phyloP scores from a whole-genome alignment of 1,140 invertebrate species.

The Drosophila asahinai region DNA sequence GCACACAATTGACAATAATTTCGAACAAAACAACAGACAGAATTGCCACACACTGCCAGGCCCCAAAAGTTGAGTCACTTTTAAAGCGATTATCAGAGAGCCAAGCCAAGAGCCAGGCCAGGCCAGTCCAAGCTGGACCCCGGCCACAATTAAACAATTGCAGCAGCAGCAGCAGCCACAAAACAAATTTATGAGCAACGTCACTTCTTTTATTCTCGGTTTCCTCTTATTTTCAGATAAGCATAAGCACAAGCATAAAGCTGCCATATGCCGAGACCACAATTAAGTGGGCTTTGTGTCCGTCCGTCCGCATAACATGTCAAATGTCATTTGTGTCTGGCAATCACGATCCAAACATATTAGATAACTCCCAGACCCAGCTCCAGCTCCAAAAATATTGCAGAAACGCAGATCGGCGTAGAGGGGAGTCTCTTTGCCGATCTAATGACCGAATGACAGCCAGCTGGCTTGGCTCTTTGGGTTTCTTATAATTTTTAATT shows the following conservation, averaged over 20 bases:
- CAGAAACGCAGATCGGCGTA: conserved; percentile 9
- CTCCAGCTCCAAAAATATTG: conserved; percentile 12
- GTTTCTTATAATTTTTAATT: conserved; percentile 32
- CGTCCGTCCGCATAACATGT: conserved; percentile 69
- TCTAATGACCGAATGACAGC: conserved; percentile 34
- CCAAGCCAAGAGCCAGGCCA: background rate
- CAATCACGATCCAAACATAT: conserved; percentile 68
- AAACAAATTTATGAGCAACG: conserved; percentile 69
- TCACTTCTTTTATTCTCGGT: conserved; percentile 50
- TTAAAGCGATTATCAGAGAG: conserved; percentile 44
- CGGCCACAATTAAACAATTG: conserved; percentile 80
- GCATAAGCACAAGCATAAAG: conserved; percentile 26
- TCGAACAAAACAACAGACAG: conserved; percentile 38
- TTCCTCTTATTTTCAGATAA: conserved; percentile 51
- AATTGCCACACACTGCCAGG: conserved; percentile 57
- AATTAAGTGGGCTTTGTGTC: conserved; percentile 41
- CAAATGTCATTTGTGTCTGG: conserved; percentile 79
- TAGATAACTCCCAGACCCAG: conserved; percentile 58
- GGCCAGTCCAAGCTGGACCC: conserved; percentile 30
- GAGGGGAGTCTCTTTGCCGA: conserved; percentile 1
- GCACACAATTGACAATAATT: conserved; percentile 78
- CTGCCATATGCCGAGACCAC: conserved; percentile 37
- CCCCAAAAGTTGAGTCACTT: conserved; percentile 46
- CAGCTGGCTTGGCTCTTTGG: conserved; percentile 27
- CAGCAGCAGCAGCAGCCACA: conserved; percentile 44